Evolutionary conservation across 2,888 invertebrate species (phyloP), one percentile per base, ranked within the genome.

Genomic region (Dendrolimus pini): DNA sequence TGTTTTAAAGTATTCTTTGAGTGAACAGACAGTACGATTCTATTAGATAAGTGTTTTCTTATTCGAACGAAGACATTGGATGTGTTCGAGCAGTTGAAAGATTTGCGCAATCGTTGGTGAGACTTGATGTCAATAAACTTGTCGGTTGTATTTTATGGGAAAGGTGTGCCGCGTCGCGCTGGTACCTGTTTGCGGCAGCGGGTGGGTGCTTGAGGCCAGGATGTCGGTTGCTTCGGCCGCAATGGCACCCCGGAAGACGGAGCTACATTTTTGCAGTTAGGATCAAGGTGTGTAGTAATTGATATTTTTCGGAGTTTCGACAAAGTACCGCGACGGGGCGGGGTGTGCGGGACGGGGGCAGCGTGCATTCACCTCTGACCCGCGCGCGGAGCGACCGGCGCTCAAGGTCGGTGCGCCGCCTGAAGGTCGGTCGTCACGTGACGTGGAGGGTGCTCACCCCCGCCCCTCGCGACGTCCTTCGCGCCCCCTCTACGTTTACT

Each of bases 301-400:
- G 64, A 69, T 73, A 74, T 69, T 72, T 76, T 75, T 63, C 69
- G 70, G 76, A 47, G 47, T 47, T 12, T 47, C 47, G 47, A 12
- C 47, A 12, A 47, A 12, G 8, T 10, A 74, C 71, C 74, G 75
- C 70, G 73, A 69, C 69, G 70, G 71, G 77, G 76, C 68, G 65
- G 69, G 69, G 65, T 63, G 67, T 66, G 80, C 72, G 76, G 71
- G 70, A 72, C 68, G 74, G 70, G 67, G 68, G 68, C 65, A 68
- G 78, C 84, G 89, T 85, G 82, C 89, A 84, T 89, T 89, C 89
- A 90, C 89, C 89, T 89, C 89, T 89, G 89, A 89, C 89, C 89
- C 89, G 89, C 84, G 83, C 80, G 83, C 84, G 87, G 80, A 83
- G 80, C 86, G 86, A 80, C 80, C 84, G 82, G 69, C 81, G 82